Conservation (phyloP, 2,797 vertebrate genomes). For the Rhadinocentrus ornatus region DNA sequence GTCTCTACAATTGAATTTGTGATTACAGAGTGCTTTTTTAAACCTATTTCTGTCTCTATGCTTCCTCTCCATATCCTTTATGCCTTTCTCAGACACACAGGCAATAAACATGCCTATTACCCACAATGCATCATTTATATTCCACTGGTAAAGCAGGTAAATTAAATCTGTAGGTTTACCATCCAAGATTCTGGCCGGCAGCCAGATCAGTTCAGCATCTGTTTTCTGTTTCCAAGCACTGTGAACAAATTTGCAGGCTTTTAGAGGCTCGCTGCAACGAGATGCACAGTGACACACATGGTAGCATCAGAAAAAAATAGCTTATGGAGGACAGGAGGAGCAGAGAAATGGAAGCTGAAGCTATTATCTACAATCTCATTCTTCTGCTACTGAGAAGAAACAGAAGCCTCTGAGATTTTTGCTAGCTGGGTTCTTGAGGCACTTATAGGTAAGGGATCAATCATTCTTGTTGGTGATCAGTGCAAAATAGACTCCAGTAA, state of each 20-base stretch:
- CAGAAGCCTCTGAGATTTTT: constrained; percentile 37
- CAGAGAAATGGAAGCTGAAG: constrained; percentile 54
- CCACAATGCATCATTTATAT: constrained; percentile 50
- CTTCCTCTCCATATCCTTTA: constrained; percentile 15
- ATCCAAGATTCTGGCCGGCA: constrained; percentile 66
- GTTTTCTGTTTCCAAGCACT: constrained; percentile 61
- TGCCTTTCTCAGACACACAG: constrained; percentile 30
- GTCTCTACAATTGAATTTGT: constrained; percentile 42
- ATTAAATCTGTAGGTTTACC: constrained; percentile 71
- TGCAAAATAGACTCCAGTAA: constrained; percentile 50
- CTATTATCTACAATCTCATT: constrained; percentile 67
- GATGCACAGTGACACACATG: constrained; percentile 43
- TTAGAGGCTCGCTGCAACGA: constrained; percentile 37
- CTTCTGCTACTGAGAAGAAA: constrained; percentile 65
- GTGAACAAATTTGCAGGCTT: constrained; percentile 62
- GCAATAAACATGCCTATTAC: constrained; percentile 31
- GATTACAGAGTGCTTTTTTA: constrained; percentile 45
- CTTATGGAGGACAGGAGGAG: constrained; percentile 49
- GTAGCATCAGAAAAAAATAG: constrained; percentile 34
- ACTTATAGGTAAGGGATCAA: constrained; percentile 64
- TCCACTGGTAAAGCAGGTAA: constrained; percentile 67
- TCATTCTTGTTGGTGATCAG: constrained; percentile 51
- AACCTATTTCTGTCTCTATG: constrained; percentile 15
- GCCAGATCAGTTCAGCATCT: constrained; percentile 63
- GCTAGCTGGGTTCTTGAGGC: constrained; percentile 50